Evolutionary conservation across 2,113 vertebrate genomes (phyloP), one percentile per base, ranked within the genome.

Genomic region (Lanius collurio): DNA sequence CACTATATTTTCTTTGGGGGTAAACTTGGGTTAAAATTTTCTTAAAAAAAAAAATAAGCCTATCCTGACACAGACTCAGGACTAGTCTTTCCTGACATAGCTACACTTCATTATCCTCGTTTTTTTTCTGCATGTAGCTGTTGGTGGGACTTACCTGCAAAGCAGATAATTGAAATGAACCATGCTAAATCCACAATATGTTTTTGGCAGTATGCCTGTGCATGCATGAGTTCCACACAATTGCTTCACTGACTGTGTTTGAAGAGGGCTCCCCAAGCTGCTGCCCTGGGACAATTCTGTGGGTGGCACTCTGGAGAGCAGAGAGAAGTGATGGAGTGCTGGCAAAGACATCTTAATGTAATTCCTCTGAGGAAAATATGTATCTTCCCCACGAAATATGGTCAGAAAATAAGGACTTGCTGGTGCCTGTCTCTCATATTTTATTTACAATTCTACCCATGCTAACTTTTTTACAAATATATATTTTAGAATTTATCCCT

Each of bases 101-200:
- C 30, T 71, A n/a, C 7, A 19, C 3, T 21, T 82, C 0, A 0
- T 11, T 1, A 7, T 53, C 6, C 16, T 5, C 15, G 13, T 55
- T 8, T 74, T 70, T 75, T 86, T 70, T 11, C 12, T 9, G 1
- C 15, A 24, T 7, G 22, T 20, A 75, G 7, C 10, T 57, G 5
- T 50, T 82, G 50, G 33, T 75, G 53, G 26, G 22, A 78, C 31
- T 57, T 15, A 14, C 1, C 13, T 63, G 30, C 39, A 76, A 86
- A 71, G 5, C 11, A 68, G 28, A 41, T 26, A 11, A 26, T 15
- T 41, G 28, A 75, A 49, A 49, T 33, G 3, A 71, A 59, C 3
- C 10, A 31, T 33, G 22, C 21, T 47, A 74, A 79, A 53, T 31
- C 7, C 30, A 31, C 19, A 35, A 19, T 4, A 15, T 15, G 13